These are phyloP conservation scores for Morpho achilles DNA, from an alignment of 2,888 invertebrate species.

Conservation along the genomic window DNA sequence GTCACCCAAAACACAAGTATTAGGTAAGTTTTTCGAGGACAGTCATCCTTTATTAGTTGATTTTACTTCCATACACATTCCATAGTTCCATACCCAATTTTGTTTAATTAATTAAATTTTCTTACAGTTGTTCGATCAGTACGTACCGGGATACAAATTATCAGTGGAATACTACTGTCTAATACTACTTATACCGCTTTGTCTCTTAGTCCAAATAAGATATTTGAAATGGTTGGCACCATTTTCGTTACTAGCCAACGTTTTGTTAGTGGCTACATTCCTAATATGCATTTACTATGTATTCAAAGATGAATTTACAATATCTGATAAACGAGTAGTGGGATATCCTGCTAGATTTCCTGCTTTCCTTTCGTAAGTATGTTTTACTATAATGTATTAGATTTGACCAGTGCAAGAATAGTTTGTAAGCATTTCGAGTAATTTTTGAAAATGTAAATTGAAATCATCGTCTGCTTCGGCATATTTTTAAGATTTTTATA, in stretches of 20 bases:
- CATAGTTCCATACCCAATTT: no score
- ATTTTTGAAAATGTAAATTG: no score
- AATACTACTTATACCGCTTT: conserved; percentile 56
- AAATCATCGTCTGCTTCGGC: no score
- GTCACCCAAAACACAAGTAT: no score
- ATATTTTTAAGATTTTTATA: no score
- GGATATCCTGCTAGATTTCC: conserved; percentile 83
- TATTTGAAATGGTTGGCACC: conserved; percentile 91
- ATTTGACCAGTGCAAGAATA: no score
- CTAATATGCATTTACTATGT: conserved; percentile 90
- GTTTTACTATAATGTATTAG: no score
- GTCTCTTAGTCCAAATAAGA: conserved; percentile 77
- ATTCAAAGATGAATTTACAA: conserved; percentile 74
- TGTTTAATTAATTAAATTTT: no score
- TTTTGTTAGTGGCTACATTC: conserved; percentile 87
- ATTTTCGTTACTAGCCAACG: conserved; percentile 91
- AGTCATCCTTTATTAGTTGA: no score
- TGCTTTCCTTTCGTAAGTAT: conserved; percentile 86
- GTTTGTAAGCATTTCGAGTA: no score
- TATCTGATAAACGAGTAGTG: conserved; percentile 71
- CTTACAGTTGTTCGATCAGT: conserved; percentile 64
- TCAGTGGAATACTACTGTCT: conserved; percentile 65
- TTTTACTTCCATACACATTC: no score
- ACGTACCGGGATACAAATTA: conserved; percentile 44
- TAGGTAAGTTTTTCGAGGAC: no score